These are phyloP conservation scores for Papilio polytes DNA, from an alignment of 1,140 invertebrate genomes.

Conservation along the genomic window DNA sequence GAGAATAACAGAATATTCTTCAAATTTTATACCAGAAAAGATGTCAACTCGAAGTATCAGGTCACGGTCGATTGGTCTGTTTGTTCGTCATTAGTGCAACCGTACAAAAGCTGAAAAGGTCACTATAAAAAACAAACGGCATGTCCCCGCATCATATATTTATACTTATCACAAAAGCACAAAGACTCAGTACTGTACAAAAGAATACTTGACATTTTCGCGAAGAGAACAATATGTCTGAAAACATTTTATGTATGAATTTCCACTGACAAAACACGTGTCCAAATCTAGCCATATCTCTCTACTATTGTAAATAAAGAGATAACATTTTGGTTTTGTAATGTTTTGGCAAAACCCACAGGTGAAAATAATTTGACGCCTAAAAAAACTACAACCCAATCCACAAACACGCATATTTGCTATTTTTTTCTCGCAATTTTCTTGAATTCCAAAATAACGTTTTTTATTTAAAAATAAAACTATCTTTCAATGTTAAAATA, in stretches of 20 bases:
- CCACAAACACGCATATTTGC: neutral
- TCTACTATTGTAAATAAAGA: too few relatives aligned
- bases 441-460: too few relatives aligned
- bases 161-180: conserved; percentile 30
- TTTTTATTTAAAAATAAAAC: too few relatives aligned
- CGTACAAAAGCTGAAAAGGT: conserved; percentile 19
- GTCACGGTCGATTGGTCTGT: conserved; percentile 34
- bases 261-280: neutral
- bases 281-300: too few relatives aligned
- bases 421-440: neutral
- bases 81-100: conserved; percentile 38
- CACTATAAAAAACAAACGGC: conserved; percentile 25
- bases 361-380: too few relatives aligned
- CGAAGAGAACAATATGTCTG: conserved; percentile 13
- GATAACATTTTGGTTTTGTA: too few relatives aligned
- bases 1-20: conserved; percentile 4
- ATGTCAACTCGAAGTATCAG: conserved; percentile 15
- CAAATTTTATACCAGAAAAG: neutral
- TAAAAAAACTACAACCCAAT: too few relatives aligned
- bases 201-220: conserved; percentile 17
- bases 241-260: neutral
- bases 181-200: conserved; percentile 23
- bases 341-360: too few relatives aligned
- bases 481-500: too few relatives aligned
- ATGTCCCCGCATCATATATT: conserved; percentile 25